Conservation (phyloP, 2,113 vertebrate species). For the Rhombomys opimus region DNA sequence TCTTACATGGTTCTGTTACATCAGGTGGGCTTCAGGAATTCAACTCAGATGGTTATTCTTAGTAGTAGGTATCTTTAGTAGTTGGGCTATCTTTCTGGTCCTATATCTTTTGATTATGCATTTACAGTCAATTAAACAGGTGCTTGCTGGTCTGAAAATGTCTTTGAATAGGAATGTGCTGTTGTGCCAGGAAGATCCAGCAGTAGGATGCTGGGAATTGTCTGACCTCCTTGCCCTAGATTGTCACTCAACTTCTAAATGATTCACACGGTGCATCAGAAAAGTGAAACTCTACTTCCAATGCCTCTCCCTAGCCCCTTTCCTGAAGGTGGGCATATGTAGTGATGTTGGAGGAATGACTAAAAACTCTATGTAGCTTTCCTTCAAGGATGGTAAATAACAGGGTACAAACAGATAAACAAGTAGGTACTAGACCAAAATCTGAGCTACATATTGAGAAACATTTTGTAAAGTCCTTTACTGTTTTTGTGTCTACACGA, state of each 20-base stretch:
- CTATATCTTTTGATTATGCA: background rate
- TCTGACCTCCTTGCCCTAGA: background rate
- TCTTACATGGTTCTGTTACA: background rate
- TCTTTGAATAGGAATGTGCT: constrained; percentile 2
- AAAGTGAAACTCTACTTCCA: background rate
- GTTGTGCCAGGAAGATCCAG: background rate
- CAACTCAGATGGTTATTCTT: background rate
- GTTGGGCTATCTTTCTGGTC: background rate
- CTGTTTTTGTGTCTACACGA: background rate
- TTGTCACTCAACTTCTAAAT: background rate
- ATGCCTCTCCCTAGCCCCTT: background rate
- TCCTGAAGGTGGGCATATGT: background rate
- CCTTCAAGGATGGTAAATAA: background rate
- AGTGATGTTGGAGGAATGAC: background rate
- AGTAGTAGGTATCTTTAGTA: background rate
- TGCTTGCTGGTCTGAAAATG: background rate
- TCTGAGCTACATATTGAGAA: constrained; percentile 22
- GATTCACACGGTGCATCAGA: background rate
- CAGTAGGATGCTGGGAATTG: background rate
- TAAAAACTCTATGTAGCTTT: constrained; percentile 9
- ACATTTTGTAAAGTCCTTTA: constrained; percentile 35
- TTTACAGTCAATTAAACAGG: constrained; percentile 19
- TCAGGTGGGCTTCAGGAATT: background rate
- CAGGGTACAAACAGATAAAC: background rate
- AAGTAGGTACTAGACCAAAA: background rate